phyloP scores from a whole-genome alignment of 2,113 vertebrate species.

The Lutjanus erythropterus region DNA sequence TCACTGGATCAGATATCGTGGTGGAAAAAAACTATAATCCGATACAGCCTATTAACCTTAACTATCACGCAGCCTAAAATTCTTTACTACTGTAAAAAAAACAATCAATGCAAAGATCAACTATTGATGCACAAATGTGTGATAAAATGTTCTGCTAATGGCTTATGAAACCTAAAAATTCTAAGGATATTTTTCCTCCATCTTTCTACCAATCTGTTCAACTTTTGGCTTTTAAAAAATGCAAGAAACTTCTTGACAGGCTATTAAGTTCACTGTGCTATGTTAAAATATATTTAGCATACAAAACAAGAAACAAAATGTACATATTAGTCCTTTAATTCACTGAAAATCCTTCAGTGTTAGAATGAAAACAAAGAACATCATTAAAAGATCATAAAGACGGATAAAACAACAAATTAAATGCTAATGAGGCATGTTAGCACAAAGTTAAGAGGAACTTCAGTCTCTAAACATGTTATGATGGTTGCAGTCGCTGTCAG shows the following conservation, averaged over 20 bases:
- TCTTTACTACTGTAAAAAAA: too few species aligned
- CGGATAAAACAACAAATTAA: background rate
- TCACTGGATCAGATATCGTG: too few species aligned
- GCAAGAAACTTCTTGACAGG: background rate
- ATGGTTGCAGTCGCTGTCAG: background rate
- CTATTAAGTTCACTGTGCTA: background rate
- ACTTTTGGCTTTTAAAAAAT: background rate
- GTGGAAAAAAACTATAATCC: too few species aligned
- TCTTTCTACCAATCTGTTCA: background rate
- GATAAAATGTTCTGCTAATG: background rate
- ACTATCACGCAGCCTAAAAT: background rate
- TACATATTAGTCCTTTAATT: background rate
- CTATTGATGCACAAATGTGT: background rate
- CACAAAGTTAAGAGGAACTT: background rate
- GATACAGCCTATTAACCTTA: too few species aligned
- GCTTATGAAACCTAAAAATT: constrained; percentile 1
- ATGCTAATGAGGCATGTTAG: background rate
- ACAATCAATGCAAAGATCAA: background rate
- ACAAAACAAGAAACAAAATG: background rate
- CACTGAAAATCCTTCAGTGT: background rate
- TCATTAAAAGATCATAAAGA: constrained; percentile 8
- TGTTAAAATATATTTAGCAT: background rate
- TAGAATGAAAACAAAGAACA: background rate
- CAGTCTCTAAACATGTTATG: background rate
- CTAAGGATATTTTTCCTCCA: background rate